These are phyloP conservation scores for Calyptommatus sinebrachiatus DNA, from an alignment of 2,113 vertebrate species.

Conservation along the genomic window DNA sequence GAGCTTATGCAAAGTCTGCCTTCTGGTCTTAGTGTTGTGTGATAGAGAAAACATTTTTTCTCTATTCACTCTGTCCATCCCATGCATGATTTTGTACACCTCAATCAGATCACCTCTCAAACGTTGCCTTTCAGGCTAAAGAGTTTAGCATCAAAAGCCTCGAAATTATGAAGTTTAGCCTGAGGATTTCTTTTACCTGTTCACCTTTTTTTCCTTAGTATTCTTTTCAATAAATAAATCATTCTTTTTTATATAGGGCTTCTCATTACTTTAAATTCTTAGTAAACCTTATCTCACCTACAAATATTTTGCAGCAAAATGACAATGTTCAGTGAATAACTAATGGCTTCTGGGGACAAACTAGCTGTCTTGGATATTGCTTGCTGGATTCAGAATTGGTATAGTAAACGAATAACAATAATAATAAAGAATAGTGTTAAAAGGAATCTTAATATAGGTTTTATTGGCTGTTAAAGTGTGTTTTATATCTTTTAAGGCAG, in stretches of 20 bases:
- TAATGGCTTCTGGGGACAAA: slow-evolving; percentile 8
- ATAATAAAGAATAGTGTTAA: background rate
- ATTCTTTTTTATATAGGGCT: slow-evolving; percentile 7
- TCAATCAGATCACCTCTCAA: no score
- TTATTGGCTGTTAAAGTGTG: background rate
- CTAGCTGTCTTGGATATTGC: background rate
- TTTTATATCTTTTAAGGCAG: background rate
- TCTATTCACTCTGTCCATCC: no score
- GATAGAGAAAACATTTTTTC: no score
- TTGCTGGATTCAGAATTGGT: background rate
- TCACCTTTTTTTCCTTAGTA: background rate
- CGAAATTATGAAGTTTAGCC: slow-evolving; percentile 45
- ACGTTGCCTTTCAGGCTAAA: no score
- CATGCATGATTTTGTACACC: no score
- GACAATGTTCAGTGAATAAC: background rate
- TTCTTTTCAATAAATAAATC: slow-evolving; percentile 19
- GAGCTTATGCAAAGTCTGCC: no score
- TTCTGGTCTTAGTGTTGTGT: no score
- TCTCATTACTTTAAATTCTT: slow-evolving; percentile 20
- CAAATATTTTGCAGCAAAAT: slow-evolving; percentile 18
- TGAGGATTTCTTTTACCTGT: slow-evolving; percentile 21
- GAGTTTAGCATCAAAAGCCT: no score
- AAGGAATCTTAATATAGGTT: background rate
- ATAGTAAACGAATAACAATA: background rate
- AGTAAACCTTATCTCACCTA: background rate